Conservation (phyloP, 2,888 invertebrate species). For the Micoletzkya japonica region DNA sequence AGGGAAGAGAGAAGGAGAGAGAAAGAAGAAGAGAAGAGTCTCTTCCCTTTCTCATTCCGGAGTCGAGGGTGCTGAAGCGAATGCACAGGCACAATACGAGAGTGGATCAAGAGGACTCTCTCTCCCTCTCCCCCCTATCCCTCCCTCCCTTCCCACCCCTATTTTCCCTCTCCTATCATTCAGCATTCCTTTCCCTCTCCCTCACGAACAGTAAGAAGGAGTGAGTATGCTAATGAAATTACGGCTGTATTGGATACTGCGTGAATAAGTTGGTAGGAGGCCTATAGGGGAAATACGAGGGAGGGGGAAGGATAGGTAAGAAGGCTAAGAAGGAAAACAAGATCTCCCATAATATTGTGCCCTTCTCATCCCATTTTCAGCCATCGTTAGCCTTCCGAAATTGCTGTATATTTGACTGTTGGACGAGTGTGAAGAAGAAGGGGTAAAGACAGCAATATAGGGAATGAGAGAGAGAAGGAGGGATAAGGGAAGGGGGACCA, state of each 20-base stretch:
- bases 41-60: not conserved
- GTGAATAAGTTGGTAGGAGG: not conserved
- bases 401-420: not conserved
- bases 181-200: not conserved
- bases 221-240: not conserved
- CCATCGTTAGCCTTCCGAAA: too few species aligned
- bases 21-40: not conserved
- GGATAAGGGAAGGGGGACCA: not conserved
- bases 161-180: slow-evolving; percentile 7
- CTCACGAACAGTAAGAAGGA: not conserved
- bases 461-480: not conserved
- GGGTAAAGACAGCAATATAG: not conserved
- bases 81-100: too few species aligned
- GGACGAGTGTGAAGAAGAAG: not conserved
- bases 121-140: slow-evolving; percentile 3
- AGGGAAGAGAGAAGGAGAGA: not conserved
- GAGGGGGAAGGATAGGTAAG: not conserved
- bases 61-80: slow-evolving; percentile 15
- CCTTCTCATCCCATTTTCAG: too few species aligned
- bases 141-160: slow-evolving; percentile 4
- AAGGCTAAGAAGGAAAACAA: not conserved
- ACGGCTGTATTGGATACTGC: not conserved
- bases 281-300: not conserved
- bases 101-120: not conserved
- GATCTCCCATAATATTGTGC: too few species aligned